Conservation (phyloP, 2,888 invertebrate genomes). For the Anagyrus pseudococci region DNA sequence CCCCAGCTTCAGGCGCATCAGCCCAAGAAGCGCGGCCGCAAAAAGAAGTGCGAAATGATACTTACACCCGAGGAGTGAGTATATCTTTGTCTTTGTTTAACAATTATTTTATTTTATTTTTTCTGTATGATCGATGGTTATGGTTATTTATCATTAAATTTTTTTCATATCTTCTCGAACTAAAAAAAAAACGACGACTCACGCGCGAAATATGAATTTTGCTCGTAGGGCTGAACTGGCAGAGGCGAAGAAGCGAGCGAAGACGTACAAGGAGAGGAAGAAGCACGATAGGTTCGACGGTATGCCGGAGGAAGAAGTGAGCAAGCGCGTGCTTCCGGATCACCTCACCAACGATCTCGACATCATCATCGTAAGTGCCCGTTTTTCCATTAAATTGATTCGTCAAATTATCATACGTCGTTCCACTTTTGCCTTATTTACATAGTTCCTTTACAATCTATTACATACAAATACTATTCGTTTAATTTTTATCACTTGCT, state of each 20-base stretch:
- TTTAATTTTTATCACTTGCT: no score
- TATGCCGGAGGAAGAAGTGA: conserved; percentile 96
- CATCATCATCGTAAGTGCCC: conserved; percentile 98
- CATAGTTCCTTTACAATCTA: no score
- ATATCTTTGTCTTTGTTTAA: neutral
- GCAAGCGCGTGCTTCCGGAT: conserved; percentile 92
- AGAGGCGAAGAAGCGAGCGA: conserved; percentile 61
- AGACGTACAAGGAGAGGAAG: conserved; percentile 80
- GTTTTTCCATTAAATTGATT: no score
- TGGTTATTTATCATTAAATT: no score
- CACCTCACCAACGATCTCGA: conserved; percentile 92
- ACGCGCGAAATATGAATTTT: neutral
- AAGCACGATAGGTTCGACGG: conserved; percentile 95
- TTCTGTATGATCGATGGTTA: no score
- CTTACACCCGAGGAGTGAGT: conserved; percentile 63
- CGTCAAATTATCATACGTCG: no score
- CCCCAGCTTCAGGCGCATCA: conserved; percentile 54
- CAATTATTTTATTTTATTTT: no score
- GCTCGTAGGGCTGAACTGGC: conserved; percentile 59
- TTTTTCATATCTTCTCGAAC: no score
- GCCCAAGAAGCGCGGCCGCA: conserved; percentile 85
- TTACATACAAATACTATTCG: no score
- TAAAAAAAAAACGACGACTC: no score
- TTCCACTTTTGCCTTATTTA: no score
- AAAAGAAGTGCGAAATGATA: conserved; percentile 74